These are phyloP conservation scores for Adoxophyes honmai DNA, from an alignment of 1,140 invertebrate species.

Conservation along the genomic window DNA sequence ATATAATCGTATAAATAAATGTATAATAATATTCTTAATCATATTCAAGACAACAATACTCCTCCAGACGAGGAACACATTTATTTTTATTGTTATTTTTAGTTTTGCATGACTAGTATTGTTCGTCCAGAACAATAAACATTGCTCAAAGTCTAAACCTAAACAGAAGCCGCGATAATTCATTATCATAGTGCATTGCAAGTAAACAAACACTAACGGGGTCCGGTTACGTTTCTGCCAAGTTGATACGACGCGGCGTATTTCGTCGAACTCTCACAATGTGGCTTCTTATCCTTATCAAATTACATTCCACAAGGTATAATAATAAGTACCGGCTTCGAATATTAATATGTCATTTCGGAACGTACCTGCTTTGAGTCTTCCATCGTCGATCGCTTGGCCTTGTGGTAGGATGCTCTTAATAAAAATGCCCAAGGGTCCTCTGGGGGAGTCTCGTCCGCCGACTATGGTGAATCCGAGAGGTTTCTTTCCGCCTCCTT, in stretches of 20 bases:
- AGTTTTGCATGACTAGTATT: too few species aligned
- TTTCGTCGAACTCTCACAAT: slow-evolving; percentile 32
- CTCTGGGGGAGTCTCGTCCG: slow-evolving; percentile 91
- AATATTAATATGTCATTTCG: slow-evolving; percentile 6
- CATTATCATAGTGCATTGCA: slow-evolving; percentile 10
- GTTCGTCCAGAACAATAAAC: too few species aligned
- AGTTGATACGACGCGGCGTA: slow-evolving; percentile 26
- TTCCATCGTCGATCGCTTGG: slow-evolving; percentile 91
- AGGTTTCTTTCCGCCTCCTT: slow-evolving; percentile 90
- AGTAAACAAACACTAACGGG: slow-evolving; percentile 1
- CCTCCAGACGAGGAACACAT: too few species aligned
- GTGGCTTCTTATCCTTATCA: slow-evolving; percentile 47
- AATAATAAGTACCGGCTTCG: slow-evolving; percentile 2
- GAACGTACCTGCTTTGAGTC: slow-evolving; percentile 81
- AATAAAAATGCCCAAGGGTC: slow-evolving; percentile 93
- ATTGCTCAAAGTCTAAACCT: too few species aligned
- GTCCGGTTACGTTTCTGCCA: slow-evolving; percentile 17
- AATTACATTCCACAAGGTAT: slow-evolving; percentile 31
- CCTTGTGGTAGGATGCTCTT: slow-evolving; percentile 93
- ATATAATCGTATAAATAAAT: too few species aligned
- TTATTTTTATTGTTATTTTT: too few species aligned
- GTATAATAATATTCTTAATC: too few species aligned
- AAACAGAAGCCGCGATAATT: background rate
- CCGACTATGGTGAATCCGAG: slow-evolving; percentile 95
- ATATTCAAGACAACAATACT: too few species aligned